Conservation (phyloP, 2,888 invertebrate species). For the Parthenolecanium corni region DNA sequence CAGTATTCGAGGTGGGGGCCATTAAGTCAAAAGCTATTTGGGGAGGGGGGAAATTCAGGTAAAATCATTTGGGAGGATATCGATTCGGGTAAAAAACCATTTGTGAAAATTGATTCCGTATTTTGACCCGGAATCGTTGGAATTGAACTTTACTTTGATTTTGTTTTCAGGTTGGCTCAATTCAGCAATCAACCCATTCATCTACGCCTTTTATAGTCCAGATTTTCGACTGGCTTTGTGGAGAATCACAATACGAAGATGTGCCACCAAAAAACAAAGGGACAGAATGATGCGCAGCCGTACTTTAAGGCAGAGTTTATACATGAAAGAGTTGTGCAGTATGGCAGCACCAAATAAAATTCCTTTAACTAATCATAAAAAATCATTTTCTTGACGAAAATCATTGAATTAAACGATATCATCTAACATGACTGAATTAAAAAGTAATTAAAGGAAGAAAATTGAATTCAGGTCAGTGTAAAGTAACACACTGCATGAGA, state of each 20-base stretch:
- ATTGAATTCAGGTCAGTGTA: too few species aligned
- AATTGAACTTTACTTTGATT: not conserved
- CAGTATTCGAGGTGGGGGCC: too few species aligned
- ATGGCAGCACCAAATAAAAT: slow-evolving; percentile 11
- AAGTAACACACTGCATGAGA: too few species aligned
- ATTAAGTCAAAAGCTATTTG: too few species aligned
- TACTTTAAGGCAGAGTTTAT: slow-evolving; percentile 16
- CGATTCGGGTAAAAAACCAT: too few species aligned
- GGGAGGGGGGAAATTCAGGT: too few species aligned
- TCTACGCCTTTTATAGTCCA: slow-evolving; percentile 79
- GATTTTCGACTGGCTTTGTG: slow-evolving; percentile 79
- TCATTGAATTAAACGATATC: too few species aligned
- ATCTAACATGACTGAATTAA: too few species aligned
- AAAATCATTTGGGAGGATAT: too few species aligned
- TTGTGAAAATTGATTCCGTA: too few species aligned
- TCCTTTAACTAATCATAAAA: not conserved
- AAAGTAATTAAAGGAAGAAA: too few species aligned
- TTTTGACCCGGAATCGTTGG: too few species aligned
- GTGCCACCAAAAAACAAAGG: slow-evolving; percentile 41
- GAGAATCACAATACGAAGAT: slow-evolving; percentile 63
- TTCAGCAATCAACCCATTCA: slow-evolving; percentile 80
- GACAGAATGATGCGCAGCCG: slow-evolving; percentile 13
- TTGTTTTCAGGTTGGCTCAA: slow-evolving; percentile 60
- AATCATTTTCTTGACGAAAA: not conserved
- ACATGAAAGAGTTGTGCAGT: slow-evolving; percentile 6